These are phyloP conservation scores for Caenorhabditis uteleia DNA, from an alignment of 2,888 invertebrate species.

Conservation along the genomic window DNA sequence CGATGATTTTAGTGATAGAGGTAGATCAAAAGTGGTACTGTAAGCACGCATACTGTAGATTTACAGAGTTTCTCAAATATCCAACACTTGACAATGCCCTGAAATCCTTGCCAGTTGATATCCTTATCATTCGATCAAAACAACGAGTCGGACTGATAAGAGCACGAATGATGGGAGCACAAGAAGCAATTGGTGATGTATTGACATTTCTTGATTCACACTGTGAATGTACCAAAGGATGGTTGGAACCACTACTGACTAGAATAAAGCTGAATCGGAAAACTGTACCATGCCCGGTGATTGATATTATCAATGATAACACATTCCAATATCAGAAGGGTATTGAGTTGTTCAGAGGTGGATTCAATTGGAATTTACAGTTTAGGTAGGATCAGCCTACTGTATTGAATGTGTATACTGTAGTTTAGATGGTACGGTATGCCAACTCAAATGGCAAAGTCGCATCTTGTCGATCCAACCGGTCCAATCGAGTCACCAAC, in stretches of 20 bases:
- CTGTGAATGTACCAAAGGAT: conserved; percentile 96
- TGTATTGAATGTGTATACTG: neutral
- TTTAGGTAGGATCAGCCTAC: conserved; percentile 75
- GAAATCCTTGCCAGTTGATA: conserved; percentile 75
- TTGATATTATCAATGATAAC: conserved; percentile 92
- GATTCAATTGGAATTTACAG: conserved; percentile 96
- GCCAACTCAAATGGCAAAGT: conserved; percentile 69
- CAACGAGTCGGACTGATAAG: conserved; percentile 93
- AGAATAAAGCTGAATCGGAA: conserved; percentile 86
- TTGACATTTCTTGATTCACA: conserved; percentile 96
- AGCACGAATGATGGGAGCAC: conserved; percentile 90
- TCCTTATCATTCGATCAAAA: conserved; percentile 81
- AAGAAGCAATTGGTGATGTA: conserved; percentile 85
- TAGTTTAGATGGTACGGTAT: conserved; percentile 74
- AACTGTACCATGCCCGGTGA: conserved; percentile 82
- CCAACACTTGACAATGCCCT: conserved; percentile 52
- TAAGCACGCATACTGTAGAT: neutral
- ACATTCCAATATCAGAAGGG: conserved; percentile 89
- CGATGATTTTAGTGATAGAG: conserved; percentile 89
- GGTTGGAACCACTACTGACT: conserved; percentile 91
- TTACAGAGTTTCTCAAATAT: conserved; percentile 56
- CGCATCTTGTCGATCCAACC: conserved; percentile 75
- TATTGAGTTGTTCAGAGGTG: conserved; percentile 95
- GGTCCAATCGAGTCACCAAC: conserved; percentile 80
- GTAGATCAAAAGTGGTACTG: conserved; percentile 34